Percentiles rank a stretch among this genome's conserved stretches.
Evolutionary conservation across 2,113 vertebrate species (phyloP).

Genomic region (Castor canadensis): DNA sequence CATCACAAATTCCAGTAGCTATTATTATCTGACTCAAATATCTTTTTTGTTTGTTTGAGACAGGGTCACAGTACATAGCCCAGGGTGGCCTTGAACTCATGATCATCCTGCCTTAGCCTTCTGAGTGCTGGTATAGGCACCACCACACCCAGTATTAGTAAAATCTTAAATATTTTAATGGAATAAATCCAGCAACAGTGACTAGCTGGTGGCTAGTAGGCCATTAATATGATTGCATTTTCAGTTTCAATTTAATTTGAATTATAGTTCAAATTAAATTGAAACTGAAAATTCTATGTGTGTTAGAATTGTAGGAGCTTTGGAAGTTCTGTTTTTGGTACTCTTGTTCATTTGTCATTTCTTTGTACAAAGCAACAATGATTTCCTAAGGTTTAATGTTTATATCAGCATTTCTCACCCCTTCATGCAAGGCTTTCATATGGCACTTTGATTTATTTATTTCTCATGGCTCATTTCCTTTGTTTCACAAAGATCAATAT

Average conservation of each 20-base stretch:
- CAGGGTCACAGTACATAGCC: no score
- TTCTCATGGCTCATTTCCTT: constrained; percentile 71
- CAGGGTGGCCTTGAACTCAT: no score
- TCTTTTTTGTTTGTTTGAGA: no score
- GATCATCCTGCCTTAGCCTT: no score
- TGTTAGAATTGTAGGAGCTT: constrained; percentile 26
- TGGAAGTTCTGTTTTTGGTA: background rate
- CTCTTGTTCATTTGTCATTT: constrained; percentile 24
- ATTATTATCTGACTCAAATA: background rate
- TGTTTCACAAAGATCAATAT: constrained; percentile 58
- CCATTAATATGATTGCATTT: background rate
- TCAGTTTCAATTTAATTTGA: constrained; percentile 15
- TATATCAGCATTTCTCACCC: constrained; percentile 37
- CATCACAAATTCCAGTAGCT: background rate
- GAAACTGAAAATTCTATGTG: background rate
- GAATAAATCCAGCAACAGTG: background rate
- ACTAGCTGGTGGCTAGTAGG: background rate
- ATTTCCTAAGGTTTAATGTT: constrained; percentile 5
- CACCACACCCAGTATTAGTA: no score
- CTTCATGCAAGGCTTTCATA: constrained; percentile 33
- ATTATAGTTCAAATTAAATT: background rate
- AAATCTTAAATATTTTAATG: no score
- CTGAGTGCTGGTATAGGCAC: no score
- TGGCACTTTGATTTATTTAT: constrained; percentile 53
- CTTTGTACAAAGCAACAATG: constrained; percentile 21